phyloP scores from a whole-genome alignment of 2,888 invertebrate species.

The Drosophila merina region DNA sequence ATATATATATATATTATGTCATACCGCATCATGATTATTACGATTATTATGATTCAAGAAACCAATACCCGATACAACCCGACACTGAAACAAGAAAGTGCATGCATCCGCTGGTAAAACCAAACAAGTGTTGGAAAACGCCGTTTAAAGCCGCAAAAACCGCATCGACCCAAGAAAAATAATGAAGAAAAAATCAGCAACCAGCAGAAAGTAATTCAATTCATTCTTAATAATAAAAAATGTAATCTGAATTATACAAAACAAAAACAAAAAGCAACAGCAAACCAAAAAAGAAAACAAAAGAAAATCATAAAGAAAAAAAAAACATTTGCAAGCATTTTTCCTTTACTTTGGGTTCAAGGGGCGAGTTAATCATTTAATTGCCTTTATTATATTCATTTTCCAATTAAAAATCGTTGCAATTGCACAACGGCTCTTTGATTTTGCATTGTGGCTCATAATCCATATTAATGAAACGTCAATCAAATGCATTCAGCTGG shows the following conservation, averaged over 20 bases:
- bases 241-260: conserved; percentile 81
- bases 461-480: conserved; percentile 22
- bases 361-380: conserved; percentile 2
- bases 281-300: conserved; percentile 39
- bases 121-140: conserved; percentile 43
- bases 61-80: conserved; percentile 18
- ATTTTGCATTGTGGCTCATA: conserved; percentile 26
- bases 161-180: conserved; percentile 15
- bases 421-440: conserved; percentile 26
- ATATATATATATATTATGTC: conserved; percentile 56
- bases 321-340: conserved; percentile 24
- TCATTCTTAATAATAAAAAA: conserved; percentile 82
- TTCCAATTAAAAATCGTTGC: conserved; percentile 30
- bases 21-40: conserved; percentile 62
- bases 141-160: conserved; percentile 19
- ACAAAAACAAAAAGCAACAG: conserved; percentile 32
- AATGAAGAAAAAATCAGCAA: conserved; percentile 35
- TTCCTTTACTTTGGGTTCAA: conserved; percentile 20
- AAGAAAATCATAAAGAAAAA: conserved; percentile 42
- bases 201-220: conserved; percentile 77
- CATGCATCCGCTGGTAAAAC: conserved; percentile 42
- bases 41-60: conserved; percentile 58
- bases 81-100: conserved; percentile 49
- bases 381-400: conserved; percentile 27
- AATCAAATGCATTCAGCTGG: conserved; percentile 19